phyloP scores from a whole-genome alignment of 1,140 invertebrate species.

The Sipha flava region DNA sequence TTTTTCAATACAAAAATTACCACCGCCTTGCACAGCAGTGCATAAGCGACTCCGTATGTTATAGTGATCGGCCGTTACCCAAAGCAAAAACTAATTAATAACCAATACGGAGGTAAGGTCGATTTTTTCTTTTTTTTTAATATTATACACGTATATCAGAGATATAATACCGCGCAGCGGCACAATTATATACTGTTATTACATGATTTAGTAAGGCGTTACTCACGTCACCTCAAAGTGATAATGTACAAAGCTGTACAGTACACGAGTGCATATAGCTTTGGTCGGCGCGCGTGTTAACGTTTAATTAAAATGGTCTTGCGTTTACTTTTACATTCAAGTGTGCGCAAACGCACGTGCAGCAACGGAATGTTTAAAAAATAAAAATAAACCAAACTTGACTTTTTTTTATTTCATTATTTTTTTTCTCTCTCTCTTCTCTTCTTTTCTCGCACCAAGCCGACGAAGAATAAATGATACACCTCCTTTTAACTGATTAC shows the following conservation, averaged over 20 bases:
- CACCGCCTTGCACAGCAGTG: no score
- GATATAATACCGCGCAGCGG: not conserved
- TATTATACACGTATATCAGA: not conserved
- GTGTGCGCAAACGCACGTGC: not conserved
- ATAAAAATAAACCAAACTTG: not conserved
- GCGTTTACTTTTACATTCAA: not conserved
- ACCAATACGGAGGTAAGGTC: not conserved
- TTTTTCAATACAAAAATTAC: no score
- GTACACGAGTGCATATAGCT: not conserved
- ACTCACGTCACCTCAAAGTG: slow-evolving; percentile 18
- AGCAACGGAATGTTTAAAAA: not conserved
- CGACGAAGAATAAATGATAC: slow-evolving; percentile 9
- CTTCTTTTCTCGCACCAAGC: not conserved
- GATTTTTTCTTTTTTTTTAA: not conserved
- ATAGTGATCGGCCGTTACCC: not conserved
- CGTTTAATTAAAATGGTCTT: slow-evolving; percentile 19
- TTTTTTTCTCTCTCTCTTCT: no score
- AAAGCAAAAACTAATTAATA: slow-evolving; percentile 20
- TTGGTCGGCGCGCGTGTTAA: not conserved
- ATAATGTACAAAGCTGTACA: slow-evolving; percentile 16
- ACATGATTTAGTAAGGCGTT: slow-evolving; percentile 26
- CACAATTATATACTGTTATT: not conserved
- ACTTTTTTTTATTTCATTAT: no score
- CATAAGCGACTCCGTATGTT: no score
- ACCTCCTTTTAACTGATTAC: not conserved